A percentile compares a stretch with the other conserved stretches of the same genome.
phyloP scores from a whole-genome alignment of 1,140 invertebrate species.

The Cydia splendana region DNA sequence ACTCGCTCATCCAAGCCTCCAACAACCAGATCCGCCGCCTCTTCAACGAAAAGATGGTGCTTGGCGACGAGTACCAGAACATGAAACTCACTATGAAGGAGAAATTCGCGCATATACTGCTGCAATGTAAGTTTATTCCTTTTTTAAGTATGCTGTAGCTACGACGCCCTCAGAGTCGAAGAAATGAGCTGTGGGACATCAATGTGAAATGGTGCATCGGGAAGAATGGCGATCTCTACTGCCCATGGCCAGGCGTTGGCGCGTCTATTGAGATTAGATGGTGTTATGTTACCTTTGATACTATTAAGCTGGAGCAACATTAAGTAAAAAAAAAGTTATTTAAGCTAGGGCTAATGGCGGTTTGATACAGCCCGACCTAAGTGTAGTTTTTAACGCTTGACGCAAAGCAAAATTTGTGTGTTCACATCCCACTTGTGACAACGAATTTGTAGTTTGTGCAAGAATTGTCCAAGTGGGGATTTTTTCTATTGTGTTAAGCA shows the following conservation, averaged over 20 bases:
- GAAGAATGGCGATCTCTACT: too few species aligned
- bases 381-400: too few species aligned
- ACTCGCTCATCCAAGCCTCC: conserved; percentile 96
- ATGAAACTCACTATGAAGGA: conserved; percentile 89
- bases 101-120: conserved; percentile 88
- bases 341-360: conserved; percentile 3
- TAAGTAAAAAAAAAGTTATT: too few species aligned
- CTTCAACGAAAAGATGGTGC: conserved; percentile 89
- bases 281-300: conserved; percentile 56
- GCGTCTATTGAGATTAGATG: conserved; percentile 57
- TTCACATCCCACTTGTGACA: too few species aligned
- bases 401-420: too few species aligned
- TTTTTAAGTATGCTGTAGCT: not conserved
- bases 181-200: too few species aligned
- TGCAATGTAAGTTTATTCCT: conserved; percentile 88
- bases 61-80: conserved; percentile 92
- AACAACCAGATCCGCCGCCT: conserved; percentile 94
- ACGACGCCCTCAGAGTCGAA: too few species aligned
- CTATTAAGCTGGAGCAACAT: conserved; percentile 42
- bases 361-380: too few species aligned
- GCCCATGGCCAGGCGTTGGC: conserved; percentile 39
- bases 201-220: too few species aligned
- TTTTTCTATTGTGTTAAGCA: too few species aligned
- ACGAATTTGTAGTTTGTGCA: too few species aligned
- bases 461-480: too few species aligned